Evolutionary conservation across 2,888 invertebrate genomes (phyloP), one percentile per base, ranked within the genome.

Genomic region (Lymantria dispar): DNA sequence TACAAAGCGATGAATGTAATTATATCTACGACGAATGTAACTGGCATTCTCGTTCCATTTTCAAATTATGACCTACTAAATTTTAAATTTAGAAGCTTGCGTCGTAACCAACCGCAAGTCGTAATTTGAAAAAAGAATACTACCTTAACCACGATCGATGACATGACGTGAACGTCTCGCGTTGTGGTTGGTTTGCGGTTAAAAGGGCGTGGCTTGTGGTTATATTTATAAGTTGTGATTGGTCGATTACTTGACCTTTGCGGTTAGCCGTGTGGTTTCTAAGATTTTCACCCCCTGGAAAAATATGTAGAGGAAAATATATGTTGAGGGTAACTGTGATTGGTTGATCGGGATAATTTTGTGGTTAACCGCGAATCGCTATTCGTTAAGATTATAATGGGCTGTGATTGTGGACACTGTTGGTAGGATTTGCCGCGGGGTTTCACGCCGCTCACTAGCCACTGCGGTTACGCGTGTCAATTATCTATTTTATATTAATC

Each of bases 161-260:
- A 79, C 78, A 78, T 77, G 78, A 83, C 76, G 76, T 77, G 66
- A 81, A 78, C 82, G 85, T 92, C 90, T 91, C 86, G 90, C 85
- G 78, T 87, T 90, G 92, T 90, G 91, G 92, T 92, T 92, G 92
- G 92, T 91, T 94, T 94, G 94, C 87, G 94, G 94, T 94, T 92
- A 91, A 78, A 33, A 74, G 90, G 93, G 93, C 93, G 93, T 91
- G 92, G 92, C 83, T 87, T 93, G 93, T 73, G 93, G 93, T 93
- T 86, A 88, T 83, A 91, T 89, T 89, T 90, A 88, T 87, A 85
- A 85, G 77, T 82, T 83, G 74, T 85, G 75, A 94, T 94, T 94
- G 93, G 94, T 80, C 85, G 86, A 89, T 87, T 78, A 88, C 84
- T 86, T 91, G 87, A 89, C 90, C 88, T 90, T 91, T 91, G 92